phyloP scores from a whole-genome alignment of 1,140 invertebrate species.

The Anoplolepis gracilipes region DNA sequence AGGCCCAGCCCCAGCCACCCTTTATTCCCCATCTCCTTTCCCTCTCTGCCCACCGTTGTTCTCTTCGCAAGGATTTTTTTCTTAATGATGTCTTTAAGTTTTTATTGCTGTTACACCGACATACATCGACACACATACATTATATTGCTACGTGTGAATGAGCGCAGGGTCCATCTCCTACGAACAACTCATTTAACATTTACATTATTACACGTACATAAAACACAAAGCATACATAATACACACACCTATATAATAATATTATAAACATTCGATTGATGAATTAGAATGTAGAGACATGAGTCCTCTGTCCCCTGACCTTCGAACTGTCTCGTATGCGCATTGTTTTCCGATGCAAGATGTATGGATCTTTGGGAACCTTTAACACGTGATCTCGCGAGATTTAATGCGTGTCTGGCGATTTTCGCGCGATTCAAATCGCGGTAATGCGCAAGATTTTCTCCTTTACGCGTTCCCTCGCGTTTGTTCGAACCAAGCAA shows the following conservation, averaged over 20 bases:
- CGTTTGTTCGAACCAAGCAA: constrained; percentile 33
- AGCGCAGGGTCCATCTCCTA: constrained; percentile 37
- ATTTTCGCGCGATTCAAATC: neutral
- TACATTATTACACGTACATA: constrained; percentile 54
- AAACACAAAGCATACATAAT: constrained; percentile 61
- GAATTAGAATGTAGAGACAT: constrained; percentile 76
- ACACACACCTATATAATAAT: constrained; percentile 76
- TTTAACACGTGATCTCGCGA: constrained; percentile 12
- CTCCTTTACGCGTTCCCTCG: neutral
- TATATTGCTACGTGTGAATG: constrained; percentile 45
- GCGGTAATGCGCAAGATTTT: neutral
- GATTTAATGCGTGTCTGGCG: neutral
- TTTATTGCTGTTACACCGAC: constrained; percentile 81
- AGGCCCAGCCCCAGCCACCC: constrained; percentile 65
- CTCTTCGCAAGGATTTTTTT: constrained; percentile 80
- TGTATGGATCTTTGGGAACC: constrained; percentile 78
- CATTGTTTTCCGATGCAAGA: constrained; percentile 81
- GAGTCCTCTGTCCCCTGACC: constrained; percentile 77
- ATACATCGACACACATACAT: constrained; percentile 51
- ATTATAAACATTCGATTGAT: constrained; percentile 81
- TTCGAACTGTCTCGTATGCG: constrained; percentile 74
- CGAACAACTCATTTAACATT: constrained; percentile 39
- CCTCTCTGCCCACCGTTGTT: constrained; percentile 80
- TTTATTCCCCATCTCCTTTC: constrained; percentile 69
- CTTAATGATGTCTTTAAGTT: constrained; percentile 77